Conservation (phyloP, 2,888 invertebrate species). For the Xylota sylvarum region DNA sequence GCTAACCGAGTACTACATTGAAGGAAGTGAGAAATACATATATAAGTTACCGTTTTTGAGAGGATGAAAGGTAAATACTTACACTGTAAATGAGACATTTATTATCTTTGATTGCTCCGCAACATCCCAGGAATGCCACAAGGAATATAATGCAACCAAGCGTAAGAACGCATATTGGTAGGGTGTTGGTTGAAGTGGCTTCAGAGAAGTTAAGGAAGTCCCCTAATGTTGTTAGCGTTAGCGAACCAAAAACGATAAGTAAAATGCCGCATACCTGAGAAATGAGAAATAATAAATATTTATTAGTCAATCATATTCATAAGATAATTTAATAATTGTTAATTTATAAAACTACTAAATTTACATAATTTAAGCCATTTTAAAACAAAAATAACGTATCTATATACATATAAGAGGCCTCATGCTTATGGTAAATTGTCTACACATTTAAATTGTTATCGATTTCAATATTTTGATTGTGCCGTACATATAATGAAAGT, state of each 20-base stretch:
- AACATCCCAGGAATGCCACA: conserved; percentile 95
- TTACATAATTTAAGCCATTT: no score
- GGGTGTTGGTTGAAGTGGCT: conserved; percentile 85
- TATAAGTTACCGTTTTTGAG: neutral
- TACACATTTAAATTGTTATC: no score
- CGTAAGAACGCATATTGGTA: conserved; percentile 88
- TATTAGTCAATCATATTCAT: neutral
- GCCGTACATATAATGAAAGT: no score
- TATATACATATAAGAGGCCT: no score
- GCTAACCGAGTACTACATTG: conserved; percentile 89
- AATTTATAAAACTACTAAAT: no score
- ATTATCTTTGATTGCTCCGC: conserved; percentile 94
- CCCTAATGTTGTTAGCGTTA: conserved; percentile 88
- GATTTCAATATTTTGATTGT: no score
- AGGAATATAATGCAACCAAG: conserved; percentile 90
- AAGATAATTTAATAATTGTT: no score
- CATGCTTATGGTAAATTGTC: no score
- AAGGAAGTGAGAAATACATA: neutral
- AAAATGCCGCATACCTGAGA: conserved; percentile 90
- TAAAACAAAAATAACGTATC: no score
- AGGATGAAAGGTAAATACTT: conserved; percentile 82
- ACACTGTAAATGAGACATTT: conserved; percentile 94
- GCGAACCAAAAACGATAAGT: conserved; percentile 88
- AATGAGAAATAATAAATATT: neutral
- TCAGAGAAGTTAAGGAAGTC: conserved; percentile 85